Evolutionary conservation across 2,888 invertebrate species (phyloP), one percentile per base, ranked within the genome.

Genomic region (Dioctria rufipes): DNA sequence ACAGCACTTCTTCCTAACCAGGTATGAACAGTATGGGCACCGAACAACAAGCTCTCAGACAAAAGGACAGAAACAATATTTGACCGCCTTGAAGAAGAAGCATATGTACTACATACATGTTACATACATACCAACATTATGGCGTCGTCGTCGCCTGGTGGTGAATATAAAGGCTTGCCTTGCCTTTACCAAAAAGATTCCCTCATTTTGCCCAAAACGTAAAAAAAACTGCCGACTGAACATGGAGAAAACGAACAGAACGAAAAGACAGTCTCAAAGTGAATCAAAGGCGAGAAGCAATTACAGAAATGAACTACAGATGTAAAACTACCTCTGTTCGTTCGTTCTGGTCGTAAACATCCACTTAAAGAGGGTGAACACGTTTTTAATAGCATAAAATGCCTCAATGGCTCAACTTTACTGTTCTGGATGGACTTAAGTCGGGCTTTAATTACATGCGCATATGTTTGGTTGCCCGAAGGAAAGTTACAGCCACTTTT

Each of bases 321-420:
- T 73, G 73, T 73, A 73, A 73, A 73, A 73, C 73, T 73, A 73
- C 58, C 58, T 73, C 54, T 5, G 58, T 42, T 42, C 60, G 58
- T 54, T 40, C 73, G 73, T 60, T 73, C 73, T 58, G 73, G 43
- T 73, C 73, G 73, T 73, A 73, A 73, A 73, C 73, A 73, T 73
- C 58, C 73, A 73, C 73, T 73, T 73, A 73, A 73, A 58, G 58
- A 73, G 73, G 73, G 73, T 40, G 73, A 73, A 73, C 73, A 73
- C 73, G 60, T 73, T 73, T 73, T 73, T 73, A 73, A 73, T 73
- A 39, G 39, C 61, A 5, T 61, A 61, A 39, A n/a, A 61, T 13
- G 61, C 39, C 11, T 5, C 25, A 61, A 61, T 61, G 54, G 54
- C 11, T 54, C 54, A 54, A 54, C 54, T 54, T 54, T 54, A 54